phyloP scores from a whole-genome alignment of 2,888 invertebrate species.

The Lasioglossum pauxillum region DNA sequence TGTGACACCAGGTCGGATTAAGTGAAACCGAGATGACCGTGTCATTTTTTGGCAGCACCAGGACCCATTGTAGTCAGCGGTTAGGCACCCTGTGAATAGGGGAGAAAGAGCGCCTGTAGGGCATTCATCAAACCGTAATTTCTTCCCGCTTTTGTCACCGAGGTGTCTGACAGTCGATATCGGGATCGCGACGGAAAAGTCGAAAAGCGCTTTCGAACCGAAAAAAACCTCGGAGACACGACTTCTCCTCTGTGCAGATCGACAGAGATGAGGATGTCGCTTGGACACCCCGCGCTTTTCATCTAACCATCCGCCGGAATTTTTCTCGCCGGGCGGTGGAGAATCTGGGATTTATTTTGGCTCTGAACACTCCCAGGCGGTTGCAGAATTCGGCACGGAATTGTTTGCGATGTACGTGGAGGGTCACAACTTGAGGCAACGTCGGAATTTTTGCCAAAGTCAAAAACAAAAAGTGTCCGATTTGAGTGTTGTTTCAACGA shows the following conservation, averaged over 20 bases:
- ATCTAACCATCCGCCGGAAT: neutral
- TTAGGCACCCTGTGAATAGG: constrained; percentile 20
- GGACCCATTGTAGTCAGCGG: constrained; percentile 55
- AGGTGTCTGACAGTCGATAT: constrained; percentile 43
- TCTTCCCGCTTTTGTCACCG: constrained; percentile 62
- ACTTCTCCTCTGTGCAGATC: neutral
- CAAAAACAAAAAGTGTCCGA: too few species aligned
- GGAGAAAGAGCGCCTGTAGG: constrained; percentile 11
- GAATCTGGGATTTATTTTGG: too few species aligned
- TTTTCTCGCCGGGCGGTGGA: neutral
- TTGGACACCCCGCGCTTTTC: neutral
- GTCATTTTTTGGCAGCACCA: constrained; percentile 73
- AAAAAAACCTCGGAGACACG: neutral
- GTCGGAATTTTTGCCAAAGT: too few species aligned
- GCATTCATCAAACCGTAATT: constrained; percentile 68
- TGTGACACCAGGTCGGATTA: constrained; percentile 64
- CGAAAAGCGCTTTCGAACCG: constrained; percentile 40
- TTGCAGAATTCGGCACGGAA: too few species aligned
- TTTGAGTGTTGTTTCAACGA: too few species aligned
- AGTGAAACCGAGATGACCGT: constrained; percentile 78
- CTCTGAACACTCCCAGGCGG: too few species aligned
- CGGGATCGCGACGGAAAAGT: constrained; percentile 46
- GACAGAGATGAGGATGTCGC: neutral
- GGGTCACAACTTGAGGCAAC: too few species aligned
- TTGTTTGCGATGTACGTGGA: too few species aligned